Percentiles rank a stretch among this genome's conserved stretches.
phyloP scores from a whole-genome alignment of 2,113 vertebrate species.

The Rhinolophus sinicus region DNA sequence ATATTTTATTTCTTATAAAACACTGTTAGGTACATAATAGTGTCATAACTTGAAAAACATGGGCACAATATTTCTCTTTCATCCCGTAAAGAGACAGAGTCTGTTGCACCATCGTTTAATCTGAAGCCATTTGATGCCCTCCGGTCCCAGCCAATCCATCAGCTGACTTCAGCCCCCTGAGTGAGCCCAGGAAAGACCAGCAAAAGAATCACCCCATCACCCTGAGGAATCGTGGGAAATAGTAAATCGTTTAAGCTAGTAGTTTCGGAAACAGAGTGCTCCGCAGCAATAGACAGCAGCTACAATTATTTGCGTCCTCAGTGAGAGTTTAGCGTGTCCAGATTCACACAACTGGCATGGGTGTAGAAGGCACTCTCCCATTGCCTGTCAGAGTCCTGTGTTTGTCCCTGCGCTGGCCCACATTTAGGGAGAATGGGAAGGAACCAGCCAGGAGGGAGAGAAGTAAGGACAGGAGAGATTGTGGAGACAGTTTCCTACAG shows the following conservation, averaged over 20 bases:
- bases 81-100: background rate
- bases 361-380: background rate
- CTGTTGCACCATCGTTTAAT: background rate
- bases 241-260: background rate
- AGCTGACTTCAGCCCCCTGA: background rate
- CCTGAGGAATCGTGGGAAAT: background rate
- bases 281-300: background rate
- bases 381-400: background rate
- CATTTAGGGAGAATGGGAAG: background rate
- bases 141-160: background rate
- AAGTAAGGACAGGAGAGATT: background rate
- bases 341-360: background rate
- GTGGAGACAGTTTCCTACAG: background rate
- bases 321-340: background rate
- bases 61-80: background rate
- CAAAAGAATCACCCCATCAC: background rate
- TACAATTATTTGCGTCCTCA: background rate
- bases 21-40: background rate
- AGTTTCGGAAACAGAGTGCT: background rate
- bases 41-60: background rate
- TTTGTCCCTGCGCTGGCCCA: too few species aligned
- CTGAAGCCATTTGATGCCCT: background rate
- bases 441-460: background rate
- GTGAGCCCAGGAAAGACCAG: background rate
- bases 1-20: background rate